These are phyloP conservation scores for Ceratitis capitata DNA, from an alignment of 1,140 invertebrate genomes.

Conservation along the genomic window DNA sequence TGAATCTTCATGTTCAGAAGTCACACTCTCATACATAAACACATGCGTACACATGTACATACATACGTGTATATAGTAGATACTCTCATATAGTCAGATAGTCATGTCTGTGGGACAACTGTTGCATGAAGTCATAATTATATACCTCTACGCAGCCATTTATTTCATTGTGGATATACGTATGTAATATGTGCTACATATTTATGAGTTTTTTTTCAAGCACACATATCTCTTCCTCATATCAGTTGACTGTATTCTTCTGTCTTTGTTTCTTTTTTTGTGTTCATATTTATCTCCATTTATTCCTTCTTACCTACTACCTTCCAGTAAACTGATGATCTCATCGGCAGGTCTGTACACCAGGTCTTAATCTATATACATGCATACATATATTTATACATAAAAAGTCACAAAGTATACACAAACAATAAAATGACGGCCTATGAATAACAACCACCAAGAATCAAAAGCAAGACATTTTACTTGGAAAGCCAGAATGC, in stretches of 20 bases:
- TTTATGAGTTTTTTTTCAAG: background rate
- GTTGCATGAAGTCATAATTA: slow-evolving; percentile 16
- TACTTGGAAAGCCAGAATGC: too few species aligned
- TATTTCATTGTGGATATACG: background rate
- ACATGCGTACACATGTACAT: background rate
- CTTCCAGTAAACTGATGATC: slow-evolving; percentile 1
- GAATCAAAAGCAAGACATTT: background rate
- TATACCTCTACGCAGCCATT: background rate
- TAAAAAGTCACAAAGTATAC: background rate
- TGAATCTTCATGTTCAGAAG: background rate
- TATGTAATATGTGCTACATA: background rate
- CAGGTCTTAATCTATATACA: background rate
- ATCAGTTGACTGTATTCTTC: background rate
- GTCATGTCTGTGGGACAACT: background rate
- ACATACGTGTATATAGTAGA: too few species aligned
- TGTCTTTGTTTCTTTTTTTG: background rate
- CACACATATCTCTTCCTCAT: too few species aligned
- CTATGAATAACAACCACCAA: background rate
- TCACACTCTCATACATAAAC: background rate
- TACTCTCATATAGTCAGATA: too few species aligned
- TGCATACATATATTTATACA: too few species aligned
- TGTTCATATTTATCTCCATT: background rate
- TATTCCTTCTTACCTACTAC: background rate
- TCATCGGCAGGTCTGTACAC: slow-evolving; percentile 3
- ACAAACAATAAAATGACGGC: background rate